Evolutionary conservation across 2,113 vertebrate genomes (phyloP).

Genomic region (Malurus melanocephalus): DNA sequence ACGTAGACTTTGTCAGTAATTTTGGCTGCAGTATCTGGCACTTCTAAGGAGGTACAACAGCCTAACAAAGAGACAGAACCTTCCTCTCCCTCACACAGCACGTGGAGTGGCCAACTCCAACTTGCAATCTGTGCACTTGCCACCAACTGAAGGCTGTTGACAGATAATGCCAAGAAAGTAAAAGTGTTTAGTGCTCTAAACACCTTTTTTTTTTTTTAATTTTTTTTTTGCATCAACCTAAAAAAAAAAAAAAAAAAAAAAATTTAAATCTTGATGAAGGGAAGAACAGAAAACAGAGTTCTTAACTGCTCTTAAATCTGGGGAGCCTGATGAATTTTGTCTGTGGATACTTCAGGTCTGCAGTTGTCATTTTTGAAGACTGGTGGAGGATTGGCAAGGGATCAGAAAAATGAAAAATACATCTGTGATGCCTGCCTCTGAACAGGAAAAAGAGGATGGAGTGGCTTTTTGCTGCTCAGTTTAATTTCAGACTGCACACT

Average conservation of each 20-base stretch:
- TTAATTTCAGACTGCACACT: not conserved
- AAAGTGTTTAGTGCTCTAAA: not conserved
- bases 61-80: not conserved
- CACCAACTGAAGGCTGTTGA: slow-evolving; percentile 5
- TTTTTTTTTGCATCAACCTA: not conserved
- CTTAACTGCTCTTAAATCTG: not conserved
- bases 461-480: not conserved
- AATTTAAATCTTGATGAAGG: not conserved
- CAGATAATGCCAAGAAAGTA: not conserved
- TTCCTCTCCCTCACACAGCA: not conserved
- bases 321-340: not conserved
- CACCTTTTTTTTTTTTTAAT: too few relatives aligned
- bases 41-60: not conserved
- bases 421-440: not conserved
- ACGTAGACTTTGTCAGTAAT: not conserved
- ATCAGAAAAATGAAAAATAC: not conserved
- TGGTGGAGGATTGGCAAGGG: not conserved
- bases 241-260: too few relatives aligned
- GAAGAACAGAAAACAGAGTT: not conserved
- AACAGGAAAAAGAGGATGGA: not conserved
- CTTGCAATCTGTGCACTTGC: not conserved
- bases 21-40: not conserved
- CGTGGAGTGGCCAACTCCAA: not conserved
- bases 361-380: not conserved
- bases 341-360: not conserved